Evolutionary conservation across 2,888 invertebrate genomes (phyloP), one percentile per base, ranked within the genome.

Genomic region (Lasioglossum malachurum): DNA sequence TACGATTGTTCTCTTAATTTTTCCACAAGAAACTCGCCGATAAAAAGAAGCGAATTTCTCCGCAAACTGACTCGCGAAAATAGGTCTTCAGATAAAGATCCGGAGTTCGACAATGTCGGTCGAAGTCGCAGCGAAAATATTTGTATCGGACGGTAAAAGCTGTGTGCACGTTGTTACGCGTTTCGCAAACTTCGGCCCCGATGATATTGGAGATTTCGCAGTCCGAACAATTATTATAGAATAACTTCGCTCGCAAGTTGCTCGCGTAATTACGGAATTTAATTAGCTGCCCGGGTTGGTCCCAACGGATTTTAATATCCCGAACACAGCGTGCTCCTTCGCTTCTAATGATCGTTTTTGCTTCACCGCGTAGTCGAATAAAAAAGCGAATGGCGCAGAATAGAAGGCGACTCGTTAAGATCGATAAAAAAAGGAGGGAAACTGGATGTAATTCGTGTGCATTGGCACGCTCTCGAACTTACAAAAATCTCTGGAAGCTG

Each of bases 301-400:
- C 88, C 87, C 88, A 78, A 87, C 87, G 83, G 81, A 87, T 84
- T 88, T 80, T 41, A 83, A 86, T 86, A 83, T 82, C 83, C 82
- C 82, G 57, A 71, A 57, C 72, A 23, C 60, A 31, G 35, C 35
- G 35, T 46, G 53, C 27, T 71, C 31, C 67, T 75, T 60, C 71
- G 77, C 38, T 67, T 75, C 31, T 46, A 73, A 79, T 73, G 46
- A 83, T 67, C 53, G 44, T 80, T 78, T 67, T 76, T 64, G 35
- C 71, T 73, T 27, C 19, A n/a, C n/a, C 60, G 86, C 64, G 64
- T 80, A 78, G 71, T 27, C 72, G 80, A 87, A 82, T 77, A 80
- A 75, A 57, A 79, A 78, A n/a, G 27, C 60, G 35, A 80, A 87
- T 67, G 84, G 16, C 64, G 16, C 71, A 57, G 46, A 76, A 82